Base-by-base conservation (phyloP, 1,140 invertebrate species). In the Drosophila tristis region DNA sequence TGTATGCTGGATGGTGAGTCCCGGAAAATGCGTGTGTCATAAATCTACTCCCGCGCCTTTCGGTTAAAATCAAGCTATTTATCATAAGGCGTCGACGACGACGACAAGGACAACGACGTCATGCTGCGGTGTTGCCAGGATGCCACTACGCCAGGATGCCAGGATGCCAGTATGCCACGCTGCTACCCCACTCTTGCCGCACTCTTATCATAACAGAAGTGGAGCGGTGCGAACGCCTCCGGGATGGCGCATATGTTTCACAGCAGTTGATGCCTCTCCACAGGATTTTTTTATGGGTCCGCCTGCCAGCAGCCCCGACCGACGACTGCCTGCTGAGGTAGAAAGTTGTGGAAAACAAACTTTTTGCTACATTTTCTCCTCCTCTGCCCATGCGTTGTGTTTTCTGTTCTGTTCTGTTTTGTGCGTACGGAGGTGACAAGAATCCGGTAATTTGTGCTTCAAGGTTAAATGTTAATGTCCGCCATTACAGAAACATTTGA, bases 381-480 rank as follows among this genome's bases (percentile, higher is more conserved):
- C 43, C 23, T 16, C 29, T 20, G 39, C 56, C 39, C 25, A 16
- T 16, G 13, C 31, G 51, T 20, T 16, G 35, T 25, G 35, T 25
- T 53, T 53, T 54, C 31, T 13, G 15, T 54, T 23, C 51, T 39
- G 9, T 20, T 11, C 29, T 64, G 72, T 60, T 61, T 56, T 66
- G 75, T 72, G 68, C 68, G 60, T 35, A 15, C 31, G 51, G 35
- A 48, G 85, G 80, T 67, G 80, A 89, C 84, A 84, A 89, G 87
- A 89, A 89, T 89, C 77, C 74, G 73, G 84, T 89, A 89, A 89
- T 89, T 87, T 89, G 85, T 79, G 68, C 67, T 84, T 16, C 64
- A 89, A 89, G 84, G 84, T 89, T 89, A 84, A 89, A 89, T 89
- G 84, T 90, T 89, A 89, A 89, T 89, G 84, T 80, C 61, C 53